phyloP scores from a whole-genome alignment of 2,113 vertebrate genomes.

The Pycnonotus jocosus region DNA sequence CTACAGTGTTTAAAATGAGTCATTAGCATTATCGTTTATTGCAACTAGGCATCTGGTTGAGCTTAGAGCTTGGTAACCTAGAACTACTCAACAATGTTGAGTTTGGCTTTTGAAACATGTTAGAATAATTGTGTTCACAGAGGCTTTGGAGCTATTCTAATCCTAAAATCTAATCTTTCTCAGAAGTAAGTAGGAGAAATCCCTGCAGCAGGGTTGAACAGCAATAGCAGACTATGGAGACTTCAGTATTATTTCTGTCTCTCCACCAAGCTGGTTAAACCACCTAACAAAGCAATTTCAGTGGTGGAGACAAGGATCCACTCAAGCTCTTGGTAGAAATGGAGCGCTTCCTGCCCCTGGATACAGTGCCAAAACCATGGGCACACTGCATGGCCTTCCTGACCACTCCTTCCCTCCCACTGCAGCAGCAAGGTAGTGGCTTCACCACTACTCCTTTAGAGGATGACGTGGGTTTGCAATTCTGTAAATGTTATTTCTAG shows the following conservation, averaged over 20 bases:
- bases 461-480: neutral
- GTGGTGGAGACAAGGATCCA: neutral
- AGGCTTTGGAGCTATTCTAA: neutral
- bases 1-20: neutral
- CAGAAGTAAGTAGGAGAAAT: neutral
- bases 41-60: neutral
- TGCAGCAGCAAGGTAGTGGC: neutral
- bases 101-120: neutral
- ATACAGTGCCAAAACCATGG: neutral
- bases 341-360: neutral
- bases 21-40: neutral
- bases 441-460: neutral
- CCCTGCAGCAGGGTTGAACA: neutral
- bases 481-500: neutral
- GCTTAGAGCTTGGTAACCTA: neutral
- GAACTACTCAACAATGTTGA: neutral
- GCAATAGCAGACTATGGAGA: neutral
- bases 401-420: neutral
- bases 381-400: rapidly evolving
- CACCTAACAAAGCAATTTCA: neutral
- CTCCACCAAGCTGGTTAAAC: neutral
- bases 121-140: neutral
- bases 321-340: neutral
- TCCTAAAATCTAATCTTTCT: neutral
- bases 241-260: neutral